Base-by-base conservation (phyloP, 1,140 invertebrate species). In the Lerema accius region DNA sequence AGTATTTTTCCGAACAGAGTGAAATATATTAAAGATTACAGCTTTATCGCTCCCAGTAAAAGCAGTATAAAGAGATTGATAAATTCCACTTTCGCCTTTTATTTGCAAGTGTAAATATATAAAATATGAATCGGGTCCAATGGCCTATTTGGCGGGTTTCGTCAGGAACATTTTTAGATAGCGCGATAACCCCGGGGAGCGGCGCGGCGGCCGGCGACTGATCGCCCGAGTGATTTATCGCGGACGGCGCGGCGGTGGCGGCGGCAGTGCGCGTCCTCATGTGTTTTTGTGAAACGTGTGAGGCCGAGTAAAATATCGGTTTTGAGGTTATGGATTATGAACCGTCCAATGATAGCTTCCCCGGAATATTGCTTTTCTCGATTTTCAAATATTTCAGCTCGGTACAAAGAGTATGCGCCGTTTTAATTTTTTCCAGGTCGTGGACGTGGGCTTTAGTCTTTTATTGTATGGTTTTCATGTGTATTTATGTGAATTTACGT, bases 71-170 rank as follows among this genome's bases (percentile, higher is more conserved):
- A n/a, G n/a, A n/a, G n/a, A n/a, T n/a, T n/a, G 4, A 13, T 15
- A 37, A 35, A 50, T 17, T 7, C 28, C 14, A 10, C 5, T 11
- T 50, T 35, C 2, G 4, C 10, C 7, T 49, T 49, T 35, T 49
- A 26, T 49, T 49, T n/a, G 14, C 11, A 35, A 49, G 9, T 32
- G 28, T 32, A 32, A 49, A 49, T 49, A 15, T 32, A 49, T 16
- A 49, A 49, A 49, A 49, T 49, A 35, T 49, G 46, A 49, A 49
- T 59, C 28, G 55, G 43, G 55, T 46, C 55, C 55, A 59, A 48
- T 48, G 55, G 43, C 55, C 55, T 59, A 59, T 59, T 59, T 59
- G 55, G 55, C 55, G 55, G 42, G 55, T 59, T 59, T 45, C 42
- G 55, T 46, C 42, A 23, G 55, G 42, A 37, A 59, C 55, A 51